Evolutionary conservation across 2,888 invertebrate genomes (phyloP).

Genomic region (Epirrhoe tristata): DNA sequence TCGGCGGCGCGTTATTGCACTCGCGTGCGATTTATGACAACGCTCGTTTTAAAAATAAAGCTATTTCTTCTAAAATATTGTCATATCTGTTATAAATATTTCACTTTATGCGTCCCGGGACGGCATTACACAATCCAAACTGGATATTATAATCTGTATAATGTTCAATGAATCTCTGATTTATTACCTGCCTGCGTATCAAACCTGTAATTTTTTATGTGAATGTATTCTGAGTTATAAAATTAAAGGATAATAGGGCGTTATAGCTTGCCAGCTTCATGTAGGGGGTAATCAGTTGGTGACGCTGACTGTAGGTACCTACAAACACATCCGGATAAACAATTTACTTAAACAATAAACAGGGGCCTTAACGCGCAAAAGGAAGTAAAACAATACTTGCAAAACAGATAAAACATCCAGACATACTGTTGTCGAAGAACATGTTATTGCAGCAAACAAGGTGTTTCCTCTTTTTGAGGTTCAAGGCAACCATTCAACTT

Average conservation of each 20-base stretch:
- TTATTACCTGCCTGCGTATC: constrained; percentile 48
- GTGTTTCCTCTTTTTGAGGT: constrained; percentile 65
- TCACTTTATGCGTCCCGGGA: constrained; percentile 79
- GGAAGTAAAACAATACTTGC: background rate
- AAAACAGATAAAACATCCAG: background rate
- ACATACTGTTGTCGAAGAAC: constrained; percentile 22
- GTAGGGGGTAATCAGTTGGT: no score
- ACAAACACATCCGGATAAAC: background rate
- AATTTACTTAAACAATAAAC: background rate
- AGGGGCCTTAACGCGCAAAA: background rate
- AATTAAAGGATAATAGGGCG: background rate
- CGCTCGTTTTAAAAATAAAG: constrained; percentile 81
- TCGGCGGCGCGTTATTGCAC: constrained; percentile 75
- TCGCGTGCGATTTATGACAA: constrained; percentile 74
- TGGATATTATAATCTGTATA: constrained; percentile 59
- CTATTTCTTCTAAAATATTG: constrained; percentile 83
- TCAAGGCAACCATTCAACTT: constrained; percentile 75
- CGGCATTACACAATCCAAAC: constrained; percentile 69
- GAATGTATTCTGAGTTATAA: constrained; percentile 24
- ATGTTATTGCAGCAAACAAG: constrained; percentile 37
- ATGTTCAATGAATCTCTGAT: constrained; percentile 66
- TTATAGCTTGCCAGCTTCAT: no score
- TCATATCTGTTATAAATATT: constrained; percentile 82
- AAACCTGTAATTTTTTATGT: constrained; percentile 34
- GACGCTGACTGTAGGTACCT: background rate